Base-by-base conservation (phyloP, 2,888 invertebrate genomes). In the Oeneis ivallda region DNA sequence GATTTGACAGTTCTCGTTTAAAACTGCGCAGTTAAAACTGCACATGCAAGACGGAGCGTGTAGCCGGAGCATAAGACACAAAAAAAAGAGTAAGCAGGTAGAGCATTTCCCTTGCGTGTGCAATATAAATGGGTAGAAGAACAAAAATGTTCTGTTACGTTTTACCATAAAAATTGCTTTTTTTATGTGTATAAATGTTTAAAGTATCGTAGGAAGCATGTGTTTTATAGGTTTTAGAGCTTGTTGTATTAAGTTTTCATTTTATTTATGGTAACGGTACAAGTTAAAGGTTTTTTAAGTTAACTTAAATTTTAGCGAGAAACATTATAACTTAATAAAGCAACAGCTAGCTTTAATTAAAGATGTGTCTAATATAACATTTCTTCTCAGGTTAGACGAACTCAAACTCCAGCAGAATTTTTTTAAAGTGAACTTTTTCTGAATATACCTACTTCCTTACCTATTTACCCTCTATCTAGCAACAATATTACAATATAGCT, bases 121-220 rank as follows among this genome's bases (percentile, higher is more conserved):
- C 68, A 56, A 57, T 43, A 64, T 50, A 54, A 43, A 19, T 34
- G n/a, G 50, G 43, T 61, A 57, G 32, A 82, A 41, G 52, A 79
- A 82, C 83, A 79, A 79, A 82, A 84, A 82, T 75, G 79, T 79
- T 83, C 79, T 80, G 82, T 83, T 47, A 82, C 82, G 79, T 87
- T 86, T 77, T 78, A 84, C 83, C 85, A 87, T 85, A 85, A 85
- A 87, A 87, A 89, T 87, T 87, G 87, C 84, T 87, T 87, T 85
- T 81, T 83, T 87, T 87, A 84, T 87, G 85, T 85, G 84, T 86
- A 87, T 86, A 89, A 88, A 89, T 87, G 86, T 89, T 89, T 87
- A 85, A 89, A 89, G 85, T 84, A 87, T 84, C 74, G 80, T 76
- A 75, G 85, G 85, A 85, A 91, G 89, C 90, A 90, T 90, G 90